phyloP scores from a whole-genome alignment of 2,888 invertebrate genomes.

The Coelopa pilipes region DNA sequence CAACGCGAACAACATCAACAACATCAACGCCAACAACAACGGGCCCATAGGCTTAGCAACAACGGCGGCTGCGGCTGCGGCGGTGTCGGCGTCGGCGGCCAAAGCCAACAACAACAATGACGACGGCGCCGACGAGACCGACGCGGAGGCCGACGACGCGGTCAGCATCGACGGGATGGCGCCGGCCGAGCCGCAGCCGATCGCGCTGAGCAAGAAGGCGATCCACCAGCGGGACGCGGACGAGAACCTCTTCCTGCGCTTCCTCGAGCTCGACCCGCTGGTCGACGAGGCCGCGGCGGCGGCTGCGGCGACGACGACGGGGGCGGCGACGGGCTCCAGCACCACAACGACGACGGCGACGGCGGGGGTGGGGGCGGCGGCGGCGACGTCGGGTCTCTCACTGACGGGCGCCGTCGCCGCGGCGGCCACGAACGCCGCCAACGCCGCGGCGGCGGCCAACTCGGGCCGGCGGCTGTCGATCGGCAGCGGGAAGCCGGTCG shows the following conservation, averaged over 20 bases:
- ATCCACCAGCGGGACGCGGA: conserved; percentile 75
- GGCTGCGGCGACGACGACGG: conserved; percentile 45
- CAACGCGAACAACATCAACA: conserved; percentile 31
- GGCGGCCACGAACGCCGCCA: conserved; percentile 46
- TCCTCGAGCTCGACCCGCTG: conserved; percentile 83
- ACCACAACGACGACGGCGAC: conserved; percentile 1
- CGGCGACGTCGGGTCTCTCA: background rate
- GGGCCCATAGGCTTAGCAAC: no score
- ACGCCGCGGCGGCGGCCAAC: conserved; percentile 25
- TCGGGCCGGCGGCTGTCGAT: conserved; percentile 57
- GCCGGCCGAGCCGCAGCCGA: conserved; percentile 48
- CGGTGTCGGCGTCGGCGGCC: no score
- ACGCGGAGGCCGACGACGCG: conserved; percentile 32
- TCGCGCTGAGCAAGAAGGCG: conserved; percentile 70
- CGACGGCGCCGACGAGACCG: conserved; percentile 55
- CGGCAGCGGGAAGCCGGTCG: conserved; percentile 64
- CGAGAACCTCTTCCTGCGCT: conserved; percentile 78
- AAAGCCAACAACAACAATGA: conserved; percentile 33
- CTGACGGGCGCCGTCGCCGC: conserved; percentile 46
- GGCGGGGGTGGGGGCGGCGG: conserved; percentile 16
- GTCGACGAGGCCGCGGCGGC: conserved; percentile 69
- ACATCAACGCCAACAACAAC: conserved; percentile 33
- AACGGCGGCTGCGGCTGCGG: no score
- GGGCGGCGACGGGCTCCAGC: conserved; percentile 55
- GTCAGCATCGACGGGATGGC: conserved; percentile 42